These are phyloP conservation scores for Drosophila simulans DNA, from an alignment of 1,140 invertebrate species.

Conservation along the genomic window DNA sequence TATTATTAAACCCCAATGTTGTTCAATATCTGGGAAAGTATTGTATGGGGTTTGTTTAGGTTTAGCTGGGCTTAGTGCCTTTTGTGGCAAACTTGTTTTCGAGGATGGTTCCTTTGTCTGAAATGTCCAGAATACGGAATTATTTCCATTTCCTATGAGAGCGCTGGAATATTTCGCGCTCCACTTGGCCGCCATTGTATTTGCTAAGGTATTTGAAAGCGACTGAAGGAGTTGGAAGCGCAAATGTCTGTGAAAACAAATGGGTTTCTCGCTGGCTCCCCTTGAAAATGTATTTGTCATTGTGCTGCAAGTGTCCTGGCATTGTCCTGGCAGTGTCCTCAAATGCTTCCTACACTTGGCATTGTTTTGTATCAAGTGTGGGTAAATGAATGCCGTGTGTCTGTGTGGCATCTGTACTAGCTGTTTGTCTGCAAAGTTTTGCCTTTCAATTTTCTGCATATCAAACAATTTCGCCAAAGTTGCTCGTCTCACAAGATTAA, in stretches of 20 bases:
- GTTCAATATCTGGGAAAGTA: conserved; percentile 3
- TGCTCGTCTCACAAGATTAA: conserved; percentile 60
- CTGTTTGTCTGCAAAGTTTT: conserved; percentile 65
- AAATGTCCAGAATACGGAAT: conserved; percentile 37
- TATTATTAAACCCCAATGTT: background rate
- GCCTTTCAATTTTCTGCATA: conserved; percentile 84
- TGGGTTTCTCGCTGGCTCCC: conserved; percentile 84
- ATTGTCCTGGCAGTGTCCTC: conserved; percentile 46
- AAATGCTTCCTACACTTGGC: conserved; percentile 55
- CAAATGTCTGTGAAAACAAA: conserved; percentile 60
- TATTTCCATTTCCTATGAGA: conserved; percentile 38
- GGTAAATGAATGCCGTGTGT: conserved; percentile 8
- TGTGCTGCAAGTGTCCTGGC: conserved; percentile 85
- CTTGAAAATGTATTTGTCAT: conserved; percentile 86
- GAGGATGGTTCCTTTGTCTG: conserved; percentile 15
- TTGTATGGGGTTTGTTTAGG: background rate
- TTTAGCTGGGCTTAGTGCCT: conserved; percentile 3
- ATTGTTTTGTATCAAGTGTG: conserved; percentile 66
- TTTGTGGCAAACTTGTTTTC: conserved; percentile 10
- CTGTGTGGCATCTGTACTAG: background rate
- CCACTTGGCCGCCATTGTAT: conserved; percentile 35
- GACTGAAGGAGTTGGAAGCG: conserved; percentile 31
- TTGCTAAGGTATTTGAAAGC: conserved; percentile 23
- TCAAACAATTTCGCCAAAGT: conserved; percentile 71
- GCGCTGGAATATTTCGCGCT: conserved; percentile 29